phyloP scores from a whole-genome alignment of 2,797 vertebrate species.

The Hippopotamyrus pictus region DNA sequence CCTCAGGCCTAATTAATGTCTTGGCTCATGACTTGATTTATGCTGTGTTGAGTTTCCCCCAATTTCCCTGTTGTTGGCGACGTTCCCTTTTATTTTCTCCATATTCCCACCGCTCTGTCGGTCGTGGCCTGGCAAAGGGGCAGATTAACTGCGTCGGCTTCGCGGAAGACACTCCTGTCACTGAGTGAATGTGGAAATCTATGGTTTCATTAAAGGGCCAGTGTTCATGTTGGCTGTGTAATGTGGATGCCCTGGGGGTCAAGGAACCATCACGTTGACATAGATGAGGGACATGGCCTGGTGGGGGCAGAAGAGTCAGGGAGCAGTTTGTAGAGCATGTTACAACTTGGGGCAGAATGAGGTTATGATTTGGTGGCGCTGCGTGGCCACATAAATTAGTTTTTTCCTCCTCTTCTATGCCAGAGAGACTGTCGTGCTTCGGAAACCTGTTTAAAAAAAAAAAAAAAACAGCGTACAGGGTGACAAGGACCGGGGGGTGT shows the following conservation, averaged over 20 bases:
- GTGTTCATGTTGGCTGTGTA: constrained; percentile 37
- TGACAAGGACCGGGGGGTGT: background rate
- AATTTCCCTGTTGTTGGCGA: background rate
- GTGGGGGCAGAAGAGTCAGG: background rate
- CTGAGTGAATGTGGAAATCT: constrained; percentile 56
- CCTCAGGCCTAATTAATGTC: background rate
- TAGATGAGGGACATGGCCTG: too few relatives aligned
- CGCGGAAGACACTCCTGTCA: constrained; percentile 54
- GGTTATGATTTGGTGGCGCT: background rate
- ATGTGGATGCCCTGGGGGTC: constrained; percentile 53
- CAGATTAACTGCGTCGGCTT: constrained; percentile 11
- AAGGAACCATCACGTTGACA: constrained; percentile 45
- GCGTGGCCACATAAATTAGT: background rate
- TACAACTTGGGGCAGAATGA: background rate
- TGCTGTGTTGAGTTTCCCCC: background rate
- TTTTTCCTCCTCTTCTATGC: background rate
- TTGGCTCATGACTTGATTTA: background rate
- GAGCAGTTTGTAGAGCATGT: background rate
- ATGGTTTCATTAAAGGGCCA: constrained; percentile 65
- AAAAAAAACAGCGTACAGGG: background rate
- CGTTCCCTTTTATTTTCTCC: background rate
- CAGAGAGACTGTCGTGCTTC: background rate
- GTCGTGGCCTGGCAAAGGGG: background rate
- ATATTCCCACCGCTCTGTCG: background rate
- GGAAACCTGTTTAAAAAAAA: background rate